Conservation (phyloP, 2,113 vertebrate species). For the Gymnorhina tibicen region DNA sequence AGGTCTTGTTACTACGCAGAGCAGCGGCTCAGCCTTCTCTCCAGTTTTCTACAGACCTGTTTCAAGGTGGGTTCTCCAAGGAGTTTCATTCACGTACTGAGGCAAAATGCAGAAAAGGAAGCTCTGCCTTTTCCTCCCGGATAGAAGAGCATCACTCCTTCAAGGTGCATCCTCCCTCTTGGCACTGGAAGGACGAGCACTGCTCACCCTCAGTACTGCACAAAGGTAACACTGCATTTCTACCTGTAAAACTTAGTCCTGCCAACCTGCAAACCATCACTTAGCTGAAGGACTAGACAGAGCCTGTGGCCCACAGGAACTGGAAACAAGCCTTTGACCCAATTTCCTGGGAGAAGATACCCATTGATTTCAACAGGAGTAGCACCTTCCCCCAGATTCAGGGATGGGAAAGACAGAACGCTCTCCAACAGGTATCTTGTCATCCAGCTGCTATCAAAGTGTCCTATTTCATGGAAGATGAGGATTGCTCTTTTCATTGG, state of each 20-base stretch:
- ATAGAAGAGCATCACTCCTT: neutral
- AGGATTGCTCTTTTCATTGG: neutral
- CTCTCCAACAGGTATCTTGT: neutral
- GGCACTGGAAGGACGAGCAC: fast-evolving
- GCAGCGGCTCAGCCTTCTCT: neutral
- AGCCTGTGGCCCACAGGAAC: neutral
- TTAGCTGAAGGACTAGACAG: neutral
- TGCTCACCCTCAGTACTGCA: neutral
- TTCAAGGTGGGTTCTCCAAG: neutral
- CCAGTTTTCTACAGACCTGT: neutral
- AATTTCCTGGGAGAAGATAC: neutral
- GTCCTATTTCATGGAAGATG: neutral
- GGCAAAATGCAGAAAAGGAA: neutral
- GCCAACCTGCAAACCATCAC: neutral
- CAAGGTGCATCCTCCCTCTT: neutral
- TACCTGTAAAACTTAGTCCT: neutral
- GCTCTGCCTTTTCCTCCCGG: neutral
- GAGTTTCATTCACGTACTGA: neutral
- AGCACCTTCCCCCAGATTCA: neutral
- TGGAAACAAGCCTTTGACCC: neutral
- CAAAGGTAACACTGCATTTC: neutral
- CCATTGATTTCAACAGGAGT: neutral
- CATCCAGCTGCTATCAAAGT: neutral
- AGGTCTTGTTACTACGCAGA: neutral
- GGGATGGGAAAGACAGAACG: neutral